These are phyloP conservation scores for Dinoponera quadriceps DNA, from an alignment of 1,140 invertebrate genomes.

Conservation along the genomic window DNA sequence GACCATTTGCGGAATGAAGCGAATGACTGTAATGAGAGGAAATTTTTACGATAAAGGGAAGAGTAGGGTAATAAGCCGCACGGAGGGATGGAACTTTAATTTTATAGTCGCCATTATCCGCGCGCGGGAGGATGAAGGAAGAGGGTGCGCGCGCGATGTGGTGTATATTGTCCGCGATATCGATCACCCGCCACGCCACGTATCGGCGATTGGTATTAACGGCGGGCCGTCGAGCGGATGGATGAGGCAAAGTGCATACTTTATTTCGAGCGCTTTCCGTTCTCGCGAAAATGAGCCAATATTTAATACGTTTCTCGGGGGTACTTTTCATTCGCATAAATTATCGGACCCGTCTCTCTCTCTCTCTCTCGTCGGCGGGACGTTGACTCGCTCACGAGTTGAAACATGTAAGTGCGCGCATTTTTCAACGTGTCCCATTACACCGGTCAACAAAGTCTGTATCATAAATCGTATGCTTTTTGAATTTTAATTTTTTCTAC, in stretches of 20 bases:
- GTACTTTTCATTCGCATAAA: constrained; percentile 50
- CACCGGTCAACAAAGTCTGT: no score
- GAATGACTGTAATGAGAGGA: constrained; percentile 53
- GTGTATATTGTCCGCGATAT: constrained; percentile 53
- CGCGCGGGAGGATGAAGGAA: neutral
- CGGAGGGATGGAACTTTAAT: constrained; percentile 56
- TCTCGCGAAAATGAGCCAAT: constrained; percentile 46
- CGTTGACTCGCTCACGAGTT: constrained; percentile 7
- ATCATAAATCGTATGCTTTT: no score
- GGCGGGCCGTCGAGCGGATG: constrained; percentile 45
- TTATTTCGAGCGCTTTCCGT: constrained; percentile 51
- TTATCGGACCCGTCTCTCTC: constrained; percentile 33
- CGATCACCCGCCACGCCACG: constrained; percentile 26
- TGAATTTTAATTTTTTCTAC: no score
- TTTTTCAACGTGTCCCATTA: constrained; percentile 17
- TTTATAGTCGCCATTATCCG: constrained; percentile 61
- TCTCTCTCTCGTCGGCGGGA: neutral
- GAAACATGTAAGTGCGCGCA: constrained; percentile 10
- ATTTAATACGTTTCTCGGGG: constrained; percentile 56
- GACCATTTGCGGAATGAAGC: constrained; percentile 38
- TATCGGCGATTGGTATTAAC: constrained; percentile 59
- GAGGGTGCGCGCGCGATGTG: neutral
- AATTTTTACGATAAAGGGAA: constrained; percentile 44
- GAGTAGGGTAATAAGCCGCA: constrained; percentile 45
- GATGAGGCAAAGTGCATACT: constrained; percentile 57